These are phyloP conservation scores for Gibbula magus DNA, from an alignment of 2,888 invertebrate species.

Conservation along the genomic window DNA sequence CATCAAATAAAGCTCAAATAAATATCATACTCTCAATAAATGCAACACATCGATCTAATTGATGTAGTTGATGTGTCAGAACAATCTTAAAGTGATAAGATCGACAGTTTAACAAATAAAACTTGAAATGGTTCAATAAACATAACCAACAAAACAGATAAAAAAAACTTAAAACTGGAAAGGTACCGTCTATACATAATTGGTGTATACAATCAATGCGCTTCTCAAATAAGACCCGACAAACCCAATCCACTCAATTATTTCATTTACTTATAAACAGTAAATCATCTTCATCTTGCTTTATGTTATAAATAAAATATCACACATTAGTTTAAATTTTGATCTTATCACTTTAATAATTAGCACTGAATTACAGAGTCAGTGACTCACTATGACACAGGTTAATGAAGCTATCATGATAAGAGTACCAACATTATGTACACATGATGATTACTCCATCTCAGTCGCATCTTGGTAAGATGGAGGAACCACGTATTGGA, in stretches of 20 bases:
- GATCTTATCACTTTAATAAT: slow-evolving; percentile 5
- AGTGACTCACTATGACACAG: neutral
- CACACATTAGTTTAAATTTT: neutral
- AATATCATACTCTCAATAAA: neutral
- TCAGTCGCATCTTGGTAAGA: neutral
- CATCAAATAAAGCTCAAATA: neutral
- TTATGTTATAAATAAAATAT: too few relatives aligned
- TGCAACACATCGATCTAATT: neutral
- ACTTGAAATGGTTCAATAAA: neutral
- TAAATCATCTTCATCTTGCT: too few relatives aligned
- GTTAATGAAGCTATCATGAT: neutral
- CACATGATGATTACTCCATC: neutral
- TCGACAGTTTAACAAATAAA: neutral
- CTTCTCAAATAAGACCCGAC: too few relatives aligned
- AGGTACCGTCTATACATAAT: too few relatives aligned
- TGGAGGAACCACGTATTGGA: neutral
- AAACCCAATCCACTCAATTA: too few relatives aligned
- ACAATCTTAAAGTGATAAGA: slow-evolving; percentile 3
- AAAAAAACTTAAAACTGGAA: neutral
- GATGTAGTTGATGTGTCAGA: neutral
- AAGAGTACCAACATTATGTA: neutral
- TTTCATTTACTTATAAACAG: too few relatives aligned
- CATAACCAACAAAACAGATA: neutral
- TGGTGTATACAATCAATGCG: too few relatives aligned
- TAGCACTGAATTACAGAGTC: neutral